Evolutionary conservation across 2,113 vertebrate species (phyloP).

Genomic region (Meleagris gallopavo): DNA sequence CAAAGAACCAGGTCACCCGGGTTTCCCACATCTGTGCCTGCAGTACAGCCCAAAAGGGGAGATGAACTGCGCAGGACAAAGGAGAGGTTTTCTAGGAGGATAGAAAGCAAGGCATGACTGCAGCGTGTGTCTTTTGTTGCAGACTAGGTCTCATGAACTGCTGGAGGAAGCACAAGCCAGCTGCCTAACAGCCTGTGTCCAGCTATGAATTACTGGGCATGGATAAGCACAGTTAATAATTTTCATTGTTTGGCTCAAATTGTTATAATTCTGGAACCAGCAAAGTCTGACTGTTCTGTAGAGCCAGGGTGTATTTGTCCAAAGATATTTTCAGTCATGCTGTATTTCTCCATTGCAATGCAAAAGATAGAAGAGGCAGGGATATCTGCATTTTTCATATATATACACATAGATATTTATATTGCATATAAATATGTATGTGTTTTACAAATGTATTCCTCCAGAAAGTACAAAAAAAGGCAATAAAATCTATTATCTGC

Average conservation of each 20-base stretch:
- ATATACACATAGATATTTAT: neutral
- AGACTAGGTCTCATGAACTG: neutral
- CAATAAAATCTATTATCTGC: neutral
- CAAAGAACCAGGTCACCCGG: neutral
- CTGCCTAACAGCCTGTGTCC: neutral
- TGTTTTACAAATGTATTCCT: neutral
- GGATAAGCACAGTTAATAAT: neutral
- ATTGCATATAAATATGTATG: neutral
- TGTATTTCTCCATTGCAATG: conserved; percentile 12
- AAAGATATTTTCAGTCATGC: neutral
- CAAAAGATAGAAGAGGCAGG: conserved; percentile 9
- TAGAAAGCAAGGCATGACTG: neutral
- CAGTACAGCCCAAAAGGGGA: neutral
- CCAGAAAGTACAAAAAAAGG: neutral
- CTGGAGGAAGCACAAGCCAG: neutral
- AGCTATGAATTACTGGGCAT: neutral
- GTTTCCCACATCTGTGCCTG: neutral
- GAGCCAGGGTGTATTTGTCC: neutral
- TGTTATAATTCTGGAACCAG: neutral
- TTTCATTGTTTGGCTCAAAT: neutral
- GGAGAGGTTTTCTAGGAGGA: neutral
- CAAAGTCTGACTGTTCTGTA: neutral
- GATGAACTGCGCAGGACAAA: neutral
- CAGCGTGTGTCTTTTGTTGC: neutral
- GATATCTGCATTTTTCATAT: neutral